A percentile compares a stretch with the other conserved stretches of the same genome.
These are phyloP conservation scores for Telmatherina bonti DNA, from an alignment of 2,797 vertebrate species.

Conservation along the genomic window DNA sequence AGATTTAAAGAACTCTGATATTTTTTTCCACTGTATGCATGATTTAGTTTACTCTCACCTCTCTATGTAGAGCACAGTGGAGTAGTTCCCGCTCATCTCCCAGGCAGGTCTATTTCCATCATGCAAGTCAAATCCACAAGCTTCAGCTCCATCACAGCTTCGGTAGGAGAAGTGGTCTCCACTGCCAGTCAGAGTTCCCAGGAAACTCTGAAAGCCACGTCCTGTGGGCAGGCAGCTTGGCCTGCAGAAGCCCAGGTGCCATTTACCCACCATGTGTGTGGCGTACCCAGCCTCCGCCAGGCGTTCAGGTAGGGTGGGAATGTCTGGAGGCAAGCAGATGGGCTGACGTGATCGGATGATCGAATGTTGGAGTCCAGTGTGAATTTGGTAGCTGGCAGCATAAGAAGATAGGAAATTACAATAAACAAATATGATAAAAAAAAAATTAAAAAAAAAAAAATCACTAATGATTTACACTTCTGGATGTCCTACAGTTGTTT, in stretches of 20 bases:
- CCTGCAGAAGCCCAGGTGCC: conserved; percentile 95
- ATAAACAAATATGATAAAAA: neutral
- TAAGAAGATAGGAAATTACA: neutral
- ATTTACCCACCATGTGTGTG: conserved; percentile 97
- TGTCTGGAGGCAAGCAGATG: conserved; percentile 91
- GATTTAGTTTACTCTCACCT: conserved; percentile 49
- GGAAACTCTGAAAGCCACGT: conserved; percentile 93
- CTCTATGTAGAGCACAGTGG: conserved; percentile 88
- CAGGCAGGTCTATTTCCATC: conserved; percentile 91
- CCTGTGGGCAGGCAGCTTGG: conserved; percentile 91
- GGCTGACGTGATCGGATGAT: conserved; percentile 93
- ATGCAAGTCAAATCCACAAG: conserved; percentile 94
- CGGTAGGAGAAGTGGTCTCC: conserved; percentile 95
- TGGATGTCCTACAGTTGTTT: neutral
- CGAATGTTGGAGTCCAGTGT: conserved; percentile 96
- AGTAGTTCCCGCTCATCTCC: conserved; percentile 92
- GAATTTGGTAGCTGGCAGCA: conserved; percentile 92
- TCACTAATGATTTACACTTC: neutral
- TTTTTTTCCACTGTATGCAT: neutral
- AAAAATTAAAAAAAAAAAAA: neutral
- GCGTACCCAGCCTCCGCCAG: conserved; percentile 89
- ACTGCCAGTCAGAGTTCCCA: conserved; percentile 92
- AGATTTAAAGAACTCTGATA: neutral
- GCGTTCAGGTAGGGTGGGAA: conserved; percentile 90
- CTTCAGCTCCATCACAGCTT: conserved; percentile 92